Base-by-base conservation (phyloP, 2,797 vertebrate genomes). In the Semotilus atromaculatus region DNA sequence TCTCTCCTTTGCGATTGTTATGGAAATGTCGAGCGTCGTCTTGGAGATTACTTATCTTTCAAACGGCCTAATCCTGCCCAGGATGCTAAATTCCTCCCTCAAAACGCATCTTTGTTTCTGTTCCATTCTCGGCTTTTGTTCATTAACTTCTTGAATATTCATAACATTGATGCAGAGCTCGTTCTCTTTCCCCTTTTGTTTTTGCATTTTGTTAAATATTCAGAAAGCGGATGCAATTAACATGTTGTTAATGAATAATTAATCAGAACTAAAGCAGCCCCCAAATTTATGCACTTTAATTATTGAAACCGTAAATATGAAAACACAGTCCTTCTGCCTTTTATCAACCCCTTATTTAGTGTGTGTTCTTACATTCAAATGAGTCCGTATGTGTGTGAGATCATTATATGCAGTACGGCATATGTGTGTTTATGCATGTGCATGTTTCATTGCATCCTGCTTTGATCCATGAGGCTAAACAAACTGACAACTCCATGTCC, bases 171-270 rank as follows among this genome's bases (percentile, higher is more conserved):
- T 91, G 93, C 91, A 86, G 88, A 91, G 92, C 91, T 89, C 86
- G 53, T 88, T 91, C 85, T 51, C 83, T 74, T 86, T 75, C 73
- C 78, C 80, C 75, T 90, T 93, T 94, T 92, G 91, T 92, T 95
- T 95, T 95, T 94, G 93, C 93, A 95, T 96, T 96, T 95, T 95
- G 95, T 96, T 96, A 96, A 96, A 96, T 96, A 96, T 97, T 96
- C 96, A 96, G 94, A 94, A 91, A 94, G 94, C 90, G 90, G 84
- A 91, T 93, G 94, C 95, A 97, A 97, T 97, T 97, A 97, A 95
- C 95, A 96, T 96, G 96, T 96, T 94, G 96, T 97, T 97, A 96
- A 97, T 97, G 95, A 97, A 97, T 97, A 96, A 96, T 97, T 96
- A 96, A 97, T 96, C 95, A 93, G 90, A 94, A 94, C 94, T 96